Percentiles rank a stretch among this genome's conserved stretches.
Conservation (phyloP, 2,113 vertebrate species). For the Ahaetulla prasina region DNA sequence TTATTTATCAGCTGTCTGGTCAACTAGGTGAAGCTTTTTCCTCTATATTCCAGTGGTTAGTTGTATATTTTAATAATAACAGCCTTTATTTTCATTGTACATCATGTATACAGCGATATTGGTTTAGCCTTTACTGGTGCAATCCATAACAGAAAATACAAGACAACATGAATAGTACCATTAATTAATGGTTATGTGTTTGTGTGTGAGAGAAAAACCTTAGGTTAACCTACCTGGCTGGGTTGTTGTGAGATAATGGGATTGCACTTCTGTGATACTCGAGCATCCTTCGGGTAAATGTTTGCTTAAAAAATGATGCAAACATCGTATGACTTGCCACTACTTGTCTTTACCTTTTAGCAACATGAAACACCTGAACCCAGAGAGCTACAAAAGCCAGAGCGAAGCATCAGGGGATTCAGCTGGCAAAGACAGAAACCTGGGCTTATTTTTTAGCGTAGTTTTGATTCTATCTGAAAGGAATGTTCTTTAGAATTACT, state of each 20-base stretch:
- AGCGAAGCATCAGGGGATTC: slow-evolving; percentile 26
- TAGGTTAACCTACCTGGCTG: background rate
- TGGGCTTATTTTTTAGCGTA: slow-evolving; percentile 12
- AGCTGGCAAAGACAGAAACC: slow-evolving; percentile 15
- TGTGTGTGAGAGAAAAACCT: background rate
- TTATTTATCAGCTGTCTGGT: background rate
- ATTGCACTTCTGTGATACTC: background rate
- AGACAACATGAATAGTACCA: no score
- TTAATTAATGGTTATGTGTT: background rate
- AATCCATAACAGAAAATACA: no score
- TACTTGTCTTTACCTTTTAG: slow-evolving; percentile 46
- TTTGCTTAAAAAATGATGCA: slow-evolving; percentile 7
- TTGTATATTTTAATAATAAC: background rate
- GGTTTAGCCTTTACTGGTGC: no score
- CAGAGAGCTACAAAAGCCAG: slow-evolving; percentile 22
- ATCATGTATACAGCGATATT: no score
- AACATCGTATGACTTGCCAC: slow-evolving; percentile 32
- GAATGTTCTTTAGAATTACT: background rate
- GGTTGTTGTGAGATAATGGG: slow-evolving; percentile 5
- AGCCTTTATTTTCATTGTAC: no score
- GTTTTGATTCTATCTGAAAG: background rate
- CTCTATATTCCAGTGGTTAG: background rate
- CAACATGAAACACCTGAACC: slow-evolving; percentile 47
- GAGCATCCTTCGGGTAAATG: background rate
- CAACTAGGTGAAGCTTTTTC: background rate